phyloP scores from a whole-genome alignment of 2,113 vertebrate species.

The Podarcis cretensis region DNA sequence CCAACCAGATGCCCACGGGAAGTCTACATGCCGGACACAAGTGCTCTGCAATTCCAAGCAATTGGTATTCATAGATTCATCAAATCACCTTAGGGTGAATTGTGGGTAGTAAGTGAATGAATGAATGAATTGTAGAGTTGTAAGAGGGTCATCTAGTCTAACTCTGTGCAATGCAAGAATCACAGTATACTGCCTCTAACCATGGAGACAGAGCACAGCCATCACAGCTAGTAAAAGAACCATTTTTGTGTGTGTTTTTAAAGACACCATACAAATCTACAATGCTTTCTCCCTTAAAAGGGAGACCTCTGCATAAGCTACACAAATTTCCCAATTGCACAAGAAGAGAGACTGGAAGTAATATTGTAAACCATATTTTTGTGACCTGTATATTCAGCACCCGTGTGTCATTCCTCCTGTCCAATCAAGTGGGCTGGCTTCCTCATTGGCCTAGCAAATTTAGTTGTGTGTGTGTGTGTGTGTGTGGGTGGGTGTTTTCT shows the following conservation, averaged over 20 bases:
- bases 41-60: too few relatives aligned
- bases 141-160: too few relatives aligned
- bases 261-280: neutral
- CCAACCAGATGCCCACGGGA: too few relatives aligned
- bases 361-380: neutral
- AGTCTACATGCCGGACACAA: too few relatives aligned
- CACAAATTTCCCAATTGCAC: neutral
- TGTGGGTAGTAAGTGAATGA: neutral
- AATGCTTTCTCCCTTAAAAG: neutral
- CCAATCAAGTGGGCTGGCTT: neutral
- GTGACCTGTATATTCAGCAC: neutral
- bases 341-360: neutral
- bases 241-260: neutral
- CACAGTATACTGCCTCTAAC: too few relatives aligned
- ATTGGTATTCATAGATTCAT: too few relatives aligned
- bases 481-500: too few relatives aligned
- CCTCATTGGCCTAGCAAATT: neutral
- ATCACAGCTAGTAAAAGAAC: neutral
- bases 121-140: too few relatives aligned
- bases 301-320: neutral
- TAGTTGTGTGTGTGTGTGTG: neutral
- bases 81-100: neutral
- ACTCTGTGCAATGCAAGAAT: too few relatives aligned
- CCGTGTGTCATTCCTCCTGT: neutral
- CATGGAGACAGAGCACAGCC: too few relatives aligned